These are phyloP conservation scores for Prunella strophiata DNA, from an alignment of 2,797 vertebrate species.

Conservation along the genomic window DNA sequence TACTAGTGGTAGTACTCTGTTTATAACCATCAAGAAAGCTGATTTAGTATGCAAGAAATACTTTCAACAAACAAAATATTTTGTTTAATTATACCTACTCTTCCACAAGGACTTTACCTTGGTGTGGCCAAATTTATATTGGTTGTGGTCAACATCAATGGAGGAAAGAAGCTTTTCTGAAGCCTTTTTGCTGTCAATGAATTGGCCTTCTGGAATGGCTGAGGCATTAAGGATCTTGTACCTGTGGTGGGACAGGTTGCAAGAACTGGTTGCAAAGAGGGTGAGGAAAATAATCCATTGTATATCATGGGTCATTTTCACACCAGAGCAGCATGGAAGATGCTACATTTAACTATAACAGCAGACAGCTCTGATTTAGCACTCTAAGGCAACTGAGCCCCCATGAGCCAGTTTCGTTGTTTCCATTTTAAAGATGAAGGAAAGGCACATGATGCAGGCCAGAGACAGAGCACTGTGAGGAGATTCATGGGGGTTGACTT, in stretches of 20 bases:
- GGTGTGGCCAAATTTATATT: slow-evolving; percentile 90
- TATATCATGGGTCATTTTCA: neutral
- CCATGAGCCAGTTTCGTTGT: neutral
- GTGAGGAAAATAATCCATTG: neutral
- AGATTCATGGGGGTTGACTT: neutral
- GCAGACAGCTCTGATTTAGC: neutral
- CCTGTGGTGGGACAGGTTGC: slow-evolving; percentile 66
- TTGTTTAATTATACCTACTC: neutral
- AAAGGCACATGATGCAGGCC: neutral
- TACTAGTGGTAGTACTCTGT: neutral
- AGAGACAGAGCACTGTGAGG: neutral
- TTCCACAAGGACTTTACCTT: slow-evolving; percentile 78
- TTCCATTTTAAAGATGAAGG: neutral
- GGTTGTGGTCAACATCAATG: slow-evolving; percentile 85
- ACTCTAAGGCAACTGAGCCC: neutral
- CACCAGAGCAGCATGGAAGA: neutral
- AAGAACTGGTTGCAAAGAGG: neutral
- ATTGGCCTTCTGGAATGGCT: slow-evolving; percentile 89
- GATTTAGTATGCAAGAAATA: neutral
- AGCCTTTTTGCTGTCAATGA: slow-evolving; percentile 91
- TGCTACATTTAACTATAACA: neutral
- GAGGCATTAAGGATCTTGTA: slow-evolving; percentile 90
- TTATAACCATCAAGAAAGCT: neutral
- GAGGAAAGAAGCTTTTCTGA: slow-evolving; percentile 89
- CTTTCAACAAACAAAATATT: neutral